Conservation (phyloP, 2,113 vertebrate genomes). For the Barbus barbus region DNA sequence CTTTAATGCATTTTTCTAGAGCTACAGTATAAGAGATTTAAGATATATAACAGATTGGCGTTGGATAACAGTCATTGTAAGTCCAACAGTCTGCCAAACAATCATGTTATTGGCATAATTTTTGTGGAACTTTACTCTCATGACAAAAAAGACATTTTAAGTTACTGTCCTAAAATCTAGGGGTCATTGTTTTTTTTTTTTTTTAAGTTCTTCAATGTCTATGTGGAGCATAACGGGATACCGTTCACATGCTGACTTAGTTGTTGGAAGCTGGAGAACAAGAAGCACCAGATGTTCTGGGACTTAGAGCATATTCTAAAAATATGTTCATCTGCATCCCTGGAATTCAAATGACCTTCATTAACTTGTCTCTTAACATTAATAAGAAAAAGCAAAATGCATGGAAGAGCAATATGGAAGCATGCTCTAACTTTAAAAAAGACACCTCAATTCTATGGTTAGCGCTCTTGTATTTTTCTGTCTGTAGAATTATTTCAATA, state of each 20-base stretch:
- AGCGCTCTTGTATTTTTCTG: too few species aligned
- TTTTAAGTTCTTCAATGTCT: neutral
- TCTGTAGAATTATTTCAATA: too few species aligned
- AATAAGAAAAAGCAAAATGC: constrained; percentile 57
- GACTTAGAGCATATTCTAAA: too few species aligned
- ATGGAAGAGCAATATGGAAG: too few species aligned
- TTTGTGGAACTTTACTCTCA: neutral
- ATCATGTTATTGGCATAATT: too few species aligned
- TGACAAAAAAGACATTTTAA: neutral
- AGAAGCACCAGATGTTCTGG: constrained; percentile 12
- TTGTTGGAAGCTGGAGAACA: neutral
- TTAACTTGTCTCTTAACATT: constrained; percentile 55
- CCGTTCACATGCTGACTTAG: neutral
- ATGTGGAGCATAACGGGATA: neutral
- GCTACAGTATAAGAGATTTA: too few species aligned
- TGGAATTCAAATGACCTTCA: constrained; percentile 52
- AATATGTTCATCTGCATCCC: constrained; percentile 14
- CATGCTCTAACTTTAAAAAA: too few species aligned
- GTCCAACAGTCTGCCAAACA: neutral
- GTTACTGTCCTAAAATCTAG: neutral
- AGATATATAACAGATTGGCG: neutral
- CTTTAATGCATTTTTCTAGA: too few species aligned
- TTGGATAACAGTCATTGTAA: neutral
- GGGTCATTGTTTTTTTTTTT: neutral
- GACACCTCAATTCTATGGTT: too few species aligned